Evolutionary conservation across 2,113 vertebrate genomes (phyloP), one percentile per base, ranked within the genome.

Genomic region (Australoheros scitulus): DNA sequence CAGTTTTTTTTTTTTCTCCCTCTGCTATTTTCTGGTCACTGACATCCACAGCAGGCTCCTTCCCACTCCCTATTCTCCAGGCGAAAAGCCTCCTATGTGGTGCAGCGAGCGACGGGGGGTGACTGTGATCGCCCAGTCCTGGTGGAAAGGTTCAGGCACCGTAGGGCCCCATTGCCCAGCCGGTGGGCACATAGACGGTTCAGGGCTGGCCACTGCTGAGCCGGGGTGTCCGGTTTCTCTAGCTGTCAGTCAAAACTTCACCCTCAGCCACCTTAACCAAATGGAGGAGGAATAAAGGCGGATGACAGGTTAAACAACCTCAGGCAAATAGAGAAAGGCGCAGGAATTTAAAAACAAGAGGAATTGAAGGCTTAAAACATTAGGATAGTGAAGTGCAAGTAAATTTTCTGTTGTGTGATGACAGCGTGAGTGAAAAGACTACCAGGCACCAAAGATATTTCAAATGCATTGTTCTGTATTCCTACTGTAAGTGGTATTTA

Each of bases 181-280:
- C 89, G 80, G 89, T 95, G 92, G 94, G 91, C 90, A 90, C 57
- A 56, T 81, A 95, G 92, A 92, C 79, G 77, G 92, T 93, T 86
- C 91, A 92, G 85, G 79, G 87, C 85, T 64, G 85, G 82, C 90
- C 92, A 89, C 94, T 83, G 88, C 91, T 91, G 92, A 88, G 87
- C 87, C 68, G 2, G 91, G 92, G 95, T 96, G 92, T 95, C 91
- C 63, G 61, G 89, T 95, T 95, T 92, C 94, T 89, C 80, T 41
- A 85, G 87, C 93, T 93, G 95, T 93, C 95, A 93, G 89, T 96
- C 95, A 95, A 93, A 92, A 89, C 87, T 82, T 89, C 63, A 83
- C 93, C 92, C 82, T 89, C 81, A 94, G 94, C 93, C 89, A 93
- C 77, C 82, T 84, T 80, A 88, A 91, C 87, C 86, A 85, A 94